Evolutionary conservation across 2,888 invertebrate genomes (phyloP).

Genomic region (Xestobium rufovillosum): DNA sequence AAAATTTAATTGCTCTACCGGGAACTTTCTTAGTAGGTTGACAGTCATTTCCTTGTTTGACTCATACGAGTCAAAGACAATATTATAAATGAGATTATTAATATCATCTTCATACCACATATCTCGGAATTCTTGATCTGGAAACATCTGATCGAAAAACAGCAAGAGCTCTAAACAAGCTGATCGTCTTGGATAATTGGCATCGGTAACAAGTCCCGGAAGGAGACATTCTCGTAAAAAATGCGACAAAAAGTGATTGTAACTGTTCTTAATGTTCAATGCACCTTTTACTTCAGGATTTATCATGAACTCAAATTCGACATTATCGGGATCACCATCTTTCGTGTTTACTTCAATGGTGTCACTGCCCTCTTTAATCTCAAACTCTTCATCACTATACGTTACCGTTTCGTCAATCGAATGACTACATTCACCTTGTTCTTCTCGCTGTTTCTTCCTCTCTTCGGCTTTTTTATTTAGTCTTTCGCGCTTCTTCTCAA

Average conservation of each 20-base stretch:
- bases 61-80: slow-evolving; percentile 64
- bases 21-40: slow-evolving; percentile 46
- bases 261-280: neutral
- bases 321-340: too few species aligned
- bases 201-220: slow-evolving; percentile 29
- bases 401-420: neutral
- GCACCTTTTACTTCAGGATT: neutral
- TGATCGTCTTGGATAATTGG: slow-evolving; percentile 32
- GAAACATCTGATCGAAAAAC: slow-evolving; percentile 20
- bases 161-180: slow-evolving; percentile 33
- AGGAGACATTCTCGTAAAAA: slow-evolving; percentile 20
- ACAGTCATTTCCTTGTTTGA: slow-evolving; percentile 62
- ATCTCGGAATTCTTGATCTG: slow-evolving; percentile 28
- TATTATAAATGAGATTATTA: slow-evolving; percentile 30
- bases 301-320: too few species aligned
- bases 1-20: slow-evolving; percentile 34
- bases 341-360: neutral
- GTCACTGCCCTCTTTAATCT: neutral
- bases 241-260: neutral
- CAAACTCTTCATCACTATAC: neutral
- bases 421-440: too few species aligned
- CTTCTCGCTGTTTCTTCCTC: too few species aligned
- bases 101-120: slow-evolving; percentile 29
- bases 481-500: neutral
- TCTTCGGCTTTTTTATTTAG: too few species aligned